Base-by-base conservation (phyloP, 2,797 vertebrate genomes). In the Gymnodraco acuticeps region DNA sequence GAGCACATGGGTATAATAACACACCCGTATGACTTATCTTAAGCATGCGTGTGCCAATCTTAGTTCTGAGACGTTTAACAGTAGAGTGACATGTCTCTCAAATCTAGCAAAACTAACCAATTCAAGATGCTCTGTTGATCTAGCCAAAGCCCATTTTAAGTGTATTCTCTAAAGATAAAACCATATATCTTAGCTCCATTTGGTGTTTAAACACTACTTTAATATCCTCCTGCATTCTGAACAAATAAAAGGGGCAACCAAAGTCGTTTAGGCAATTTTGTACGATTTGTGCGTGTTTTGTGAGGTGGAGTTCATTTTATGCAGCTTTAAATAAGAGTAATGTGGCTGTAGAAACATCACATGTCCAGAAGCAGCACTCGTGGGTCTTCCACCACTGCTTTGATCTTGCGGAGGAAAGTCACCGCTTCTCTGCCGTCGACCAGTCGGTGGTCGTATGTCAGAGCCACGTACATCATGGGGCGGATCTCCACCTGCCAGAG, bases 371-470 rank as follows among this genome's bases (percentile, higher is more conserved):
- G 96, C 82, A 99, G 94, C 82, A 97, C 93, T 50, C 96, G 94
- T 17, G 97, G 98, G 92, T 99, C 98, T 91, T 99, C 97, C 77
- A 98, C 98, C 1, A 94, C 97, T 0, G 96, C 93, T 91, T 99
- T 99, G 94, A 99, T 97, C 94, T 97, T 99, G 33, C 96, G 95
- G 75, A 99, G 93, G 95, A 98, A 99, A 75, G 96, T 96, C 63
- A 98, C 97, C 0, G 97, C 98, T 94, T 99, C 97, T 94, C 97
- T 97, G 75, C 98, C 97, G 0, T 99, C 97, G 0, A 99, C 94
- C 78, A 99, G 94, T 46, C 97, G 95, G 84, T 99, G 98, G 81
- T 99, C 97, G 0, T 99, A 99, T 0, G 98, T 98, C 92, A 99
- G 91, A 0, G 97, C 98, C 83, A 99, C 95, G 0, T 94, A 99